These are phyloP conservation scores for Thalassarche chlororhynchos DNA, from an alignment of 2,113 vertebrate species.

Conservation along the genomic window DNA sequence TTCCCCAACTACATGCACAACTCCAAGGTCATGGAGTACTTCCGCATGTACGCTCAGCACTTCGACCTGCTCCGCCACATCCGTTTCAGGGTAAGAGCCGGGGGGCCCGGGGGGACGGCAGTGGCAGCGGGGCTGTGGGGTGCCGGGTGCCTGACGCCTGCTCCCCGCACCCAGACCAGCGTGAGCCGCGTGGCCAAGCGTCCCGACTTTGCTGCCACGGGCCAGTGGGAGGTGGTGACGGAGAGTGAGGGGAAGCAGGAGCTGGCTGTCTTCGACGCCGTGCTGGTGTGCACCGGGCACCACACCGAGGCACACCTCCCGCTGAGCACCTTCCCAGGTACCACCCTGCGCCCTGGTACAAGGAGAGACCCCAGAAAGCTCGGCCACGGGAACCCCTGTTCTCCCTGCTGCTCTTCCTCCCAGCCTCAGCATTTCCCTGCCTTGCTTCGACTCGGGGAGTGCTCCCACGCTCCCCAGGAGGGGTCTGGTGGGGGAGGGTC, in stretches of 20 bases:
- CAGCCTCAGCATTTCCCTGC: not conserved
- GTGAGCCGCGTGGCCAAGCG: constrained; percentile 79
- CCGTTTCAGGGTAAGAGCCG: constrained; percentile 78
- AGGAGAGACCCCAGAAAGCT: not conserved
- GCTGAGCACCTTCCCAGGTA: constrained; percentile 84
- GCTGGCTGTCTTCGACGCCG: constrained; percentile 78
- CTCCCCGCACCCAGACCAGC: constrained; percentile 72
- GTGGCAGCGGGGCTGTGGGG: rapidly evolving
- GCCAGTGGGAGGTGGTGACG: constrained; percentile 86
- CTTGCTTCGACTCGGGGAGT: not conserved
- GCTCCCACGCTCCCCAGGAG: not conserved
- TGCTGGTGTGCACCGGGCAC: constrained; percentile 89
- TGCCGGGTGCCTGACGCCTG: not conserved
- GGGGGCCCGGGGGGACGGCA: rapidly evolving
- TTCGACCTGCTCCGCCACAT: constrained; percentile 83
- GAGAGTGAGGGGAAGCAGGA: constrained; percentile 76
- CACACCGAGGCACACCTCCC: constrained; percentile 79
- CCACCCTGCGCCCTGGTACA: rapidly evolving
- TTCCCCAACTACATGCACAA: constrained; percentile 91
- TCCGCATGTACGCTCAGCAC: constrained; percentile 81
- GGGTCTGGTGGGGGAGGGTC: rapidly evolving
- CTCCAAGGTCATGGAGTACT: constrained; percentile 83
- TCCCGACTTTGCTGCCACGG: constrained; percentile 79
- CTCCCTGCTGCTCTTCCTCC: not conserved
- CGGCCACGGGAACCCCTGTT: not conserved